Evolutionary conservation across 2,797 vertebrate species (phyloP).

Genomic region (Mastacembelus armatus): DNA sequence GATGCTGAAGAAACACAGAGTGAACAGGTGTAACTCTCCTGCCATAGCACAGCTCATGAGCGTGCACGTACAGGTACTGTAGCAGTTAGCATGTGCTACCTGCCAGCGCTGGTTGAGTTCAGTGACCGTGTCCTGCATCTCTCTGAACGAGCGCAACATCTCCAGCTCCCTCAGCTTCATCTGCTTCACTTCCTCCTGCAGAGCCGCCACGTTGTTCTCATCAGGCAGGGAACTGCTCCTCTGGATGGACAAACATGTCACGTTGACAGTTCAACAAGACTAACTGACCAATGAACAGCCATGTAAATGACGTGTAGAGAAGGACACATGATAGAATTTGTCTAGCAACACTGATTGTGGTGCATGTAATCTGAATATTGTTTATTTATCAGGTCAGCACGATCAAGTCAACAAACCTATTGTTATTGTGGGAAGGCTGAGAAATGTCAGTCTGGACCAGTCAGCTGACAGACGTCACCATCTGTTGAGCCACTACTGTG

Average conservation of each 20-base stretch:
- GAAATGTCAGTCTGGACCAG: too few relatives aligned
- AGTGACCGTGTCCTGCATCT: conserved; percentile 90
- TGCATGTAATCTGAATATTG: too few relatives aligned
- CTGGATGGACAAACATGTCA: conserved; percentile 69
- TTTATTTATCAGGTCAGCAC: too few relatives aligned
- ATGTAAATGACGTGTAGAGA: too few relatives aligned
- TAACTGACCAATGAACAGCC: not conserved
- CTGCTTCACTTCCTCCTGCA: conserved; percentile 94
- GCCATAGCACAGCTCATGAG: not conserved
- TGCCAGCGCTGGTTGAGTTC: conserved; percentile 95
- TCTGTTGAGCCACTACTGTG: not conserved
- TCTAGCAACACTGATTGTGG: too few relatives aligned
- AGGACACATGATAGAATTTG: too few relatives aligned
- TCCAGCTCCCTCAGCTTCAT: conserved; percentile 91
- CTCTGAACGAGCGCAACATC: conserved; percentile 87
- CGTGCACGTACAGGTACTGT: not conserved
- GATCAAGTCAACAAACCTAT: too few relatives aligned
- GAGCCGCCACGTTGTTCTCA: conserved; percentile 89
- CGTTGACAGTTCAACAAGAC: not conserved
- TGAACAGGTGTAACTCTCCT: not conserved
- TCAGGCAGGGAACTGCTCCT: conserved; percentile 90
- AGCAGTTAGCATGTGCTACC: conserved; percentile 74
- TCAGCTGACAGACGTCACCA: not conserved
- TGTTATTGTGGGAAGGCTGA: too few relatives aligned
- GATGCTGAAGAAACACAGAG: conserved; percentile 75